These are phyloP conservation scores for Aradophagus sp. DNA, from an alignment of 1,140 invertebrate species.

Conservation along the genomic window DNA sequence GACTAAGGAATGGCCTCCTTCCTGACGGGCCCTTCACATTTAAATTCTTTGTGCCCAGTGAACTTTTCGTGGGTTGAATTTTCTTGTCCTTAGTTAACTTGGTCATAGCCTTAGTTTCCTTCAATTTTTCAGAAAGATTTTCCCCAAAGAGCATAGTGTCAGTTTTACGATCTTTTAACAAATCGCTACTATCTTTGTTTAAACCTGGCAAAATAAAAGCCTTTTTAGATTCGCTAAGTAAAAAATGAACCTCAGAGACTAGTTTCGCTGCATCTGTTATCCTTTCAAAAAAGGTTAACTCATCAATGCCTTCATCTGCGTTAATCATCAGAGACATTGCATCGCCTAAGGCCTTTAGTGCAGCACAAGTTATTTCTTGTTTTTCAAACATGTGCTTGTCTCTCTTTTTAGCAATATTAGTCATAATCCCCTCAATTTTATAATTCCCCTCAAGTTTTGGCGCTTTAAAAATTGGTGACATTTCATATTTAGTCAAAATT, in stretches of 20 bases:
- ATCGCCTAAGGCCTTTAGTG: conserved; percentile 8
- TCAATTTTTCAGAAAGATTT: conserved; percentile 6
- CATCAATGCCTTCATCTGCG: conserved; percentile 6
- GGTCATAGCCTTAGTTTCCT: conserved; percentile 7
- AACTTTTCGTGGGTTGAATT: background rate
- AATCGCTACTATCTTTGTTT: conserved; percentile 8
- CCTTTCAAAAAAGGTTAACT: conserved; percentile 7
- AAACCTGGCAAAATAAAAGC: conserved; percentile 12
- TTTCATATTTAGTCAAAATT: no score
- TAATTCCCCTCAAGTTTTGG: no score
- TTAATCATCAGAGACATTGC: conserved; percentile 10
- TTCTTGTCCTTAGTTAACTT: conserved; percentile 9
- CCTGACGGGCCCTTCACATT: conserved; percentile 7
- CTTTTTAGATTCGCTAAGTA: conserved; percentile 8
- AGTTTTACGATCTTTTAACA: conserved; percentile 11
- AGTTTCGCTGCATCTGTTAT: conserved; percentile 17
- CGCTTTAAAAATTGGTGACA: no score
- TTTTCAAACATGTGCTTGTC: conserved; percentile 15
- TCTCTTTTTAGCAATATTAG: conserved; percentile 7
- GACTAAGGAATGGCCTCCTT: conserved; percentile 2
- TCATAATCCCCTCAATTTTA: conserved; percentile 9
- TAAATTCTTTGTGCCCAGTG: conserved; percentile 9
- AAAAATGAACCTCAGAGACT: conserved; percentile 9
- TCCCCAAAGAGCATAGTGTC: conserved; percentile 11
- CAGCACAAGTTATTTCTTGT: conserved; percentile 2